phyloP scores from a whole-genome alignment of 2,888 invertebrate species.

The Darwinula stevensoni region DNA sequence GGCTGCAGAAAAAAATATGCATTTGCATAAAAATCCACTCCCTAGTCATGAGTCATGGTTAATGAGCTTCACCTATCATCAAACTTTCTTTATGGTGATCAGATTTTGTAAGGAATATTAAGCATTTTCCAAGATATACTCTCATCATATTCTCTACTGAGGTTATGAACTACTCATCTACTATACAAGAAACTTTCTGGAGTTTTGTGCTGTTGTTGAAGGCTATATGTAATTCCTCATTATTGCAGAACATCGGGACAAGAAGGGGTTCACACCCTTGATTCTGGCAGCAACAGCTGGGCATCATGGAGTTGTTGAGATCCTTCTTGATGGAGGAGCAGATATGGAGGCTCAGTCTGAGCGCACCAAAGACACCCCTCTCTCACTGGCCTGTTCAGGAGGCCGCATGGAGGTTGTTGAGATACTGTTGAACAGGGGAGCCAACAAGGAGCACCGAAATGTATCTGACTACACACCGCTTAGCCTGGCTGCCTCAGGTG shows the following conservation, averaged over 20 bases:
- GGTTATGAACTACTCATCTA: no score
- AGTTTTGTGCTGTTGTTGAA: no score
- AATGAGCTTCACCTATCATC: no score
- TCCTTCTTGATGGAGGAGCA: slow-evolving; percentile 71
- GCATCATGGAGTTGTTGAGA: slow-evolving; percentile 67
- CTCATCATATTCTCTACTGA: no score
- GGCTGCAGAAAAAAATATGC: no score
- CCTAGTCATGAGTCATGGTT: no score
- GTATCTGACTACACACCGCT: slow-evolving; percentile 97
- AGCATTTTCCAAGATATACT: no score
- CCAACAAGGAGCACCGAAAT: slow-evolving; percentile 93
- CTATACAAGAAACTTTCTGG: no score
- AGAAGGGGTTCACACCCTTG: slow-evolving; percentile 92
- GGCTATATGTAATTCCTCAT: no score
- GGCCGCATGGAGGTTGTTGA: slow-evolving; percentile 91
- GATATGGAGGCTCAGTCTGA: slow-evolving; percentile 97
- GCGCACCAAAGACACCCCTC: slow-evolving; percentile 90
- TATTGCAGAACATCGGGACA: slow-evolving; percentile 82
- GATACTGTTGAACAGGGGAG: slow-evolving; percentile 50
- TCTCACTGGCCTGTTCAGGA: slow-evolving; percentile 88
- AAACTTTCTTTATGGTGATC: no score
- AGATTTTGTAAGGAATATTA: no score
- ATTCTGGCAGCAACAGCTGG: slow-evolving; percentile 93
- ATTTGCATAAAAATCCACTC: no score
- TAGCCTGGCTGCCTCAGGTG: slow-evolving; percentile 92